Percentiles rank a stretch among this genome's conserved stretches.
These are phyloP conservation scores for Loxodonta africana DNA, from an alignment of 2,113 vertebrate genomes.

Conservation along the genomic window DNA sequence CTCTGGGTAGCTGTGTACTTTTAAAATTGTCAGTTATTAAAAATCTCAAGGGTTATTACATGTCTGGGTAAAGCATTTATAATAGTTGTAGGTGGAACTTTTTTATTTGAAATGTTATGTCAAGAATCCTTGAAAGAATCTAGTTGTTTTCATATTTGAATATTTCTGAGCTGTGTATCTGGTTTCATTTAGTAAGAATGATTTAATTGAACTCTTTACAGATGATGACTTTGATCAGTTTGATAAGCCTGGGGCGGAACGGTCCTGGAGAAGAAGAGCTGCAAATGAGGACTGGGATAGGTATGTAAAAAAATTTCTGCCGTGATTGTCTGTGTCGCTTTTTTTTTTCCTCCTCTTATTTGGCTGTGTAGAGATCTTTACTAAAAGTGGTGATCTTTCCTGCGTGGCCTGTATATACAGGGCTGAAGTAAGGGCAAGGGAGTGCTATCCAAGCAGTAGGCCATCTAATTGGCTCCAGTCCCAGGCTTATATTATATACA, in stretches of 20 bases:
- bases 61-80: not conserved
- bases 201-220: constrained; percentile 83
- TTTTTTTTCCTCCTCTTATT: not conserved
- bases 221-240: constrained; percentile 97
- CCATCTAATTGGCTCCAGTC: not conserved
- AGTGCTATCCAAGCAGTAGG: too few species aligned
- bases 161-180: not conserved
- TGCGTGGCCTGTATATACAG: not conserved
- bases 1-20: constrained; percentile 14
- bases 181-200: constrained; percentile 65
- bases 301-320: constrained; percentile 83
- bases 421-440: not conserved
- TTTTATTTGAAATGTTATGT: not conserved
- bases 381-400: not conserved
- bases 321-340: not conserved
- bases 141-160: not conserved
- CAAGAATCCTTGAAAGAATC: not conserved
- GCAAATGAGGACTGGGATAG: constrained; percentile 96
- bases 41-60: not conserved
- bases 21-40: not conserved
- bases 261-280: constrained; percentile 95
- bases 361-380: not conserved
- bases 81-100: not conserved
- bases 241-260: constrained; percentile 98
- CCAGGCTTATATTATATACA: not conserved